phyloP scores from a whole-genome alignment of 2,888 invertebrate species.

The Acholoe squamosa region DNA sequence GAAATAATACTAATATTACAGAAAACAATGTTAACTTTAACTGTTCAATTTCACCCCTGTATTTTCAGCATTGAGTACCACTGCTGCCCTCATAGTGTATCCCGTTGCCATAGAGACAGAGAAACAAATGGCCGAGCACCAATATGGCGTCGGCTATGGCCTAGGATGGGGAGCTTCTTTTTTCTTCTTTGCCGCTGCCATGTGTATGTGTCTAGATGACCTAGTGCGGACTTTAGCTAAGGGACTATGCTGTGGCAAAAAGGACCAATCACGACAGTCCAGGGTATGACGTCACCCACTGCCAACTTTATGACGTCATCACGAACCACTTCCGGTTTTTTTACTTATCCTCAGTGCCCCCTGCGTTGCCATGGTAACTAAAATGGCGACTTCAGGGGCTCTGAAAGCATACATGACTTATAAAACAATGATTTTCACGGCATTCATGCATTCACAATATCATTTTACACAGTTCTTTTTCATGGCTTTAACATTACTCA shows the following conservation, averaged over 20 bases:
- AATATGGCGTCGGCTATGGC: constrained; percentile 81
- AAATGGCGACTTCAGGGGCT: background rate
- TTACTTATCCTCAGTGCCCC: background rate
- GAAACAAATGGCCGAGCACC: constrained; percentile 72
- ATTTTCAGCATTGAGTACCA: constrained; percentile 78
- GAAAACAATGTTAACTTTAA: background rate
- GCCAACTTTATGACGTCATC: constrained; percentile 11
- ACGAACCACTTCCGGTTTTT: constrained; percentile 40
- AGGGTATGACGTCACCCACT: constrained; percentile 52
- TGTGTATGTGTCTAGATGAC: constrained; percentile 70
- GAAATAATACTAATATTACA: background rate
- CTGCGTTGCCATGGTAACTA: background rate
- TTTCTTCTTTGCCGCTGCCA: constrained; percentile 75
- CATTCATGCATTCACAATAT: no score
- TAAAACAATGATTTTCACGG: background rate
- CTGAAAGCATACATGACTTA: background rate
- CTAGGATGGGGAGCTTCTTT: constrained; percentile 82
- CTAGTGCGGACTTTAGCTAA: constrained; percentile 66
- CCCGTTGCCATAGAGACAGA: constrained; percentile 79
- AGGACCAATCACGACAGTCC: constrained; percentile 6
- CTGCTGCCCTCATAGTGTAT: constrained; percentile 80
- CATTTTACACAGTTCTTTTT: no score
- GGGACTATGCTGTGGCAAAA: constrained; percentile 63
- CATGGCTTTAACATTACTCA: no score
- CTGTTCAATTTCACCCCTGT: background rate